phyloP scores from a whole-genome alignment of 2,797 vertebrate genomes.

The Anguilla obscura region DNA sequence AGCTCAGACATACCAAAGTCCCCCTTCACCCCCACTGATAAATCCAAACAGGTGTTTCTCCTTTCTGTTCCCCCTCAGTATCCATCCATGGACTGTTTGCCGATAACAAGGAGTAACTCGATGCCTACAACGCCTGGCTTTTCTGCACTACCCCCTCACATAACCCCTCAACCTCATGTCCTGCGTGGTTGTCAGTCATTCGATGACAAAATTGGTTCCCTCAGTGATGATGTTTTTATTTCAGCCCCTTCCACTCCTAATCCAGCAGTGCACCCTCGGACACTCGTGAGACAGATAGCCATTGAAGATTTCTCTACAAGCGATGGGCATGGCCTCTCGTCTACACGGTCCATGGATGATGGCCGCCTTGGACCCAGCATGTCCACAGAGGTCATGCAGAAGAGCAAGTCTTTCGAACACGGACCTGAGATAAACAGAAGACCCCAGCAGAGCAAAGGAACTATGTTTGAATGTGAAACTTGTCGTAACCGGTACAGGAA shows the following conservation, averaged over 20 bases:
- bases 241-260: constrained; percentile 83
- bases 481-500: constrained; percentile 96
- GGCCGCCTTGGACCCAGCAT: constrained; percentile 72
- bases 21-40: constrained; percentile 95
- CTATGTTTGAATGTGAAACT: constrained; percentile 98
- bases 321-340: constrained; percentile 78
- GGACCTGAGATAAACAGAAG: constrained; percentile 83
- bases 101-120: constrained; percentile 98
- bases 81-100: constrained; percentile 89
- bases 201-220: constrained; percentile 90
- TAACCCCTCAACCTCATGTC: constrained; percentile 81
- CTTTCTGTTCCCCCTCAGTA: constrained; percentile 89
- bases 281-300: constrained; percentile 90
- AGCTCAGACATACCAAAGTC: constrained; percentile 99
- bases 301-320: constrained; percentile 88
- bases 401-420: constrained; percentile 82
- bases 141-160: constrained; percentile 83
- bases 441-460: constrained; percentile 87
- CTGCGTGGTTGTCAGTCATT: constrained; percentile 94
- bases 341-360: constrained; percentile 85
- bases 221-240: constrained; percentile 92
- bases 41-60: constrained; percentile 95
- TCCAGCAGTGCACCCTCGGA: constrained; percentile 84
- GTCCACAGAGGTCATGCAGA: constrained; percentile 72
- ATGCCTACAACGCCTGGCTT: constrained; percentile 93